Evolutionary conservation across 2,888 invertebrate species (phyloP).

Genomic region (Eucera pruinosa): DNA sequence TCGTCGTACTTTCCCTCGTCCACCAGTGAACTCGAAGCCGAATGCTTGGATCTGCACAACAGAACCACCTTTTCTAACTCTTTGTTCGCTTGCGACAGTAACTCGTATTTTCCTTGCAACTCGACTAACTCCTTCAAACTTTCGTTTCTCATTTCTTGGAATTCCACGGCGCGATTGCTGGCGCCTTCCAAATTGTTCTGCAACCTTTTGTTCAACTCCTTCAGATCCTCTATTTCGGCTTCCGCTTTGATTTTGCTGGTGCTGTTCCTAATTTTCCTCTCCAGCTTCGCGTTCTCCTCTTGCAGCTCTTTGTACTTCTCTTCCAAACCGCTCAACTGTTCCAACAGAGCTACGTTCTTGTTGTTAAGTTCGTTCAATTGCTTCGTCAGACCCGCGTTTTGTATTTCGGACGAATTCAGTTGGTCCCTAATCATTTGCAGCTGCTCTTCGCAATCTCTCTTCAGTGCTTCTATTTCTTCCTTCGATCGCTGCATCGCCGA

Average conservation of each 20-base stretch:
- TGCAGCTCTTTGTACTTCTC: constrained; percentile 85
- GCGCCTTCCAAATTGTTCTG: constrained; percentile 81
- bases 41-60: constrained; percentile 60
- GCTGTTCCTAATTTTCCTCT: constrained; percentile 82
- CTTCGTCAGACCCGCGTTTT: constrained; percentile 78
- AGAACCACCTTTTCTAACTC: constrained; percentile 64
- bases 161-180: constrained; percentile 76
- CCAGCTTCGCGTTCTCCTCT: constrained; percentile 83
- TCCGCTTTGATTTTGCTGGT: constrained; percentile 84
- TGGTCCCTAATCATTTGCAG: constrained; percentile 70
- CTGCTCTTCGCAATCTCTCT: constrained; percentile 80
- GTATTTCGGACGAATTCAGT: constrained; percentile 76
- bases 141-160: constrained; percentile 75
- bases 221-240: constrained; percentile 77
- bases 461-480: constrained; percentile 81
- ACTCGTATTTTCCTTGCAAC: constrained; percentile 65
- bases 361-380: constrained; percentile 83
- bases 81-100: constrained; percentile 68
- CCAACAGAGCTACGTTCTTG: constrained; percentile 84
- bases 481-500: constrained; percentile 79
- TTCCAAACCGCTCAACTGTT: constrained; percentile 84
- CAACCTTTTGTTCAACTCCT: constrained; percentile 76
- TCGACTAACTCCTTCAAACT: constrained; percentile 69
- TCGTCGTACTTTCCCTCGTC: constrained; percentile 71
- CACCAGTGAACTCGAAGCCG: constrained; percentile 48